These are phyloP conservation scores for Schizopygopsis malacanthus DNA, from an alignment of 2,797 vertebrate species.

Conservation along the genomic window DNA sequence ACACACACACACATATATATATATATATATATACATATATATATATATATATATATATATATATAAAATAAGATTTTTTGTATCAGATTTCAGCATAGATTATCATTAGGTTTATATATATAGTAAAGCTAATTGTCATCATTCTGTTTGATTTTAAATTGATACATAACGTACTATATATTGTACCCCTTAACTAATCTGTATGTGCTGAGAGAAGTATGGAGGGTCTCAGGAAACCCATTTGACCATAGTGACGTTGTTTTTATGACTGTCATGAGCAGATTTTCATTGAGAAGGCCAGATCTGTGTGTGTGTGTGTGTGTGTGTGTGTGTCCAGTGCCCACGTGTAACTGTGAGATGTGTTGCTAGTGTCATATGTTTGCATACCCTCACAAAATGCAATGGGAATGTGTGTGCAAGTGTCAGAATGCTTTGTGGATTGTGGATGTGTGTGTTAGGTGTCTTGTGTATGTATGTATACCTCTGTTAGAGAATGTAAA, in stretches of 20 bases:
- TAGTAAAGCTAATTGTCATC: neutral
- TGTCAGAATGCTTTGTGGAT: neutral
- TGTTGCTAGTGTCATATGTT: conserved; percentile 28
- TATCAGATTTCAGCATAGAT: neutral
- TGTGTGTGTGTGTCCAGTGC: conserved; percentile 24
- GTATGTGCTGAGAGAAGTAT: neutral
- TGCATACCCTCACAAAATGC: conserved; percentile 6
- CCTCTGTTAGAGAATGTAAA: neutral
- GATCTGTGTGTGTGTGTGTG: conserved; percentile 31
- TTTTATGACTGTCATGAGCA: conserved; percentile 13
- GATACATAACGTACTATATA: neutral
- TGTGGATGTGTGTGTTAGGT: conserved; percentile 1
- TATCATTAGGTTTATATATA: neutral
- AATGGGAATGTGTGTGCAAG: neutral
- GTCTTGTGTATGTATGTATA: neutral
- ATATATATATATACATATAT: neutral
- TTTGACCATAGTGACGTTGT: conserved; percentile 6
- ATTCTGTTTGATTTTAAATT: conserved; percentile 1
- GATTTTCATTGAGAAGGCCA: conserved; percentile 38
- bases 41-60: neutral
- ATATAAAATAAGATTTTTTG: neutral
- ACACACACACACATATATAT: neutral
- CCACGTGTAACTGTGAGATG: conserved; percentile 5
- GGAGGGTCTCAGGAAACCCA: conserved; percentile 11
- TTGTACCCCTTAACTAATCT: neutral